Conservation (phyloP, 2,797 vertebrate genomes). For the Etheostoma nigrum region DNA sequence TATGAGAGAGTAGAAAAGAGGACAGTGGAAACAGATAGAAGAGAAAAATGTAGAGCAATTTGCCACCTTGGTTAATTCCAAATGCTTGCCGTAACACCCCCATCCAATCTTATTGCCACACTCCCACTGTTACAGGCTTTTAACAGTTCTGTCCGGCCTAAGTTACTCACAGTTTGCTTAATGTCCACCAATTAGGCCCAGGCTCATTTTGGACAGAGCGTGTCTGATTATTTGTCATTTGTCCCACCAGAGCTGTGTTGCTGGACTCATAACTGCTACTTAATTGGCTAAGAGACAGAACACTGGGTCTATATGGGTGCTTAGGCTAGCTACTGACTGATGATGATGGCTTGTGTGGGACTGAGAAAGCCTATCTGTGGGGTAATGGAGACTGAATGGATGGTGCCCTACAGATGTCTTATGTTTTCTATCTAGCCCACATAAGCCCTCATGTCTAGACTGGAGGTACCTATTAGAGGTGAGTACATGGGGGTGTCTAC, state of each 20-base stretch:
- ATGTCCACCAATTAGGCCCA: conserved; percentile 72
- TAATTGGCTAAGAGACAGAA: conserved; percentile 79
- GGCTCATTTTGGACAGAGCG: conserved; percentile 72
- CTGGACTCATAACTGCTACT: conserved; percentile 73
- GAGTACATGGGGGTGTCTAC: conserved; percentile 28
- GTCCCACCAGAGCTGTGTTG: conserved; percentile 73
- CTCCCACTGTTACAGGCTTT: conserved; percentile 58
- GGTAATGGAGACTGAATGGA: conserved; percentile 76
- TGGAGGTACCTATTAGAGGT: conserved; percentile 61
- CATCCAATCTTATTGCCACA: conserved; percentile 48
- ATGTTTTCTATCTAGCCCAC: conserved; percentile 63
- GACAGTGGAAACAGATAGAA: conserved; percentile 15
- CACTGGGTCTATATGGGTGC: conserved; percentile 68
- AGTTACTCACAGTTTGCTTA: conserved; percentile 62
- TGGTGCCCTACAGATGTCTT: conserved; percentile 70
- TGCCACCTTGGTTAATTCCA: conserved; percentile 44
- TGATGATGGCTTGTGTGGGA: conserved; percentile 76
- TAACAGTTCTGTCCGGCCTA: conserved; percentile 61
- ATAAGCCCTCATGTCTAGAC: conserved; percentile 53
- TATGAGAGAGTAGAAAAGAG: conserved; percentile 13
- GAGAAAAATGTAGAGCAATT: conserved; percentile 45
- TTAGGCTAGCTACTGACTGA: conserved; percentile 73
- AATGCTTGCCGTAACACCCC: conserved; percentile 48
- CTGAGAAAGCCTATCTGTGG: conserved; percentile 66
- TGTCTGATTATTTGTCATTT: conserved; percentile 77